Evolutionary conservation across 2,888 invertebrate genomes (phyloP).

Genomic region (Petrolisthes cinctipes): DNA sequence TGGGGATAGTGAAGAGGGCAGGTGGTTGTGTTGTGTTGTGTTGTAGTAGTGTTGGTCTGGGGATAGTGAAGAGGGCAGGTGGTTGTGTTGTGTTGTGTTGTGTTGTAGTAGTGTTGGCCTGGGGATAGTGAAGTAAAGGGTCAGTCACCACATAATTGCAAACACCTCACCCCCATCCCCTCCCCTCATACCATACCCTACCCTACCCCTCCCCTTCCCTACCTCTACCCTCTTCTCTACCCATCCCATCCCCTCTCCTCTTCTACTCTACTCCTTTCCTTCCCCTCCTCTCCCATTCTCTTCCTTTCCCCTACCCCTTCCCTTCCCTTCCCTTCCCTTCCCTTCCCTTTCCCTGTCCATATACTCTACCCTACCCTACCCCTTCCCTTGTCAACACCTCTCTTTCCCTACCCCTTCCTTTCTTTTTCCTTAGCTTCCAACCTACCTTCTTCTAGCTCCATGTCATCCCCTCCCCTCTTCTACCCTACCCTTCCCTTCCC

Average conservation of each 20-base stretch:
- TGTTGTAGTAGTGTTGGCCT: background rate
- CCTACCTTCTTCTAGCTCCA: background rate
- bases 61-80: background rate
- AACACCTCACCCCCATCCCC: background rate
- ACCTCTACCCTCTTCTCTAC: background rate
- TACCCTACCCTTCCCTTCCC: background rate
- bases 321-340: background rate
- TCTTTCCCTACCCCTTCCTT: background rate
- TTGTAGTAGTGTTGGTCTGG: background rate
- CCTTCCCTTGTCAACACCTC: background rate
- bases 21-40: background rate
- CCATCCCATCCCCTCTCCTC: background rate
- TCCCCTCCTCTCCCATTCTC: background rate
- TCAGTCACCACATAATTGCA: constrained; percentile 6
- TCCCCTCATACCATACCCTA: background rate
- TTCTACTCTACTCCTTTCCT: background rate
- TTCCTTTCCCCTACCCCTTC: background rate
- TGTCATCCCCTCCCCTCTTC: background rate
- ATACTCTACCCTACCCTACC: background rate
- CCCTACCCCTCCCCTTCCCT: background rate
- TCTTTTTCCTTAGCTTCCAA: background rate
- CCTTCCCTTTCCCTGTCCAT: too few species aligned
- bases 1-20: background rate
- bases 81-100: background rate
- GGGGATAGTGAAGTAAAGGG: background rate